Conservation (phyloP, 2,113 vertebrate species). For the Calidris pugnax region DNA sequence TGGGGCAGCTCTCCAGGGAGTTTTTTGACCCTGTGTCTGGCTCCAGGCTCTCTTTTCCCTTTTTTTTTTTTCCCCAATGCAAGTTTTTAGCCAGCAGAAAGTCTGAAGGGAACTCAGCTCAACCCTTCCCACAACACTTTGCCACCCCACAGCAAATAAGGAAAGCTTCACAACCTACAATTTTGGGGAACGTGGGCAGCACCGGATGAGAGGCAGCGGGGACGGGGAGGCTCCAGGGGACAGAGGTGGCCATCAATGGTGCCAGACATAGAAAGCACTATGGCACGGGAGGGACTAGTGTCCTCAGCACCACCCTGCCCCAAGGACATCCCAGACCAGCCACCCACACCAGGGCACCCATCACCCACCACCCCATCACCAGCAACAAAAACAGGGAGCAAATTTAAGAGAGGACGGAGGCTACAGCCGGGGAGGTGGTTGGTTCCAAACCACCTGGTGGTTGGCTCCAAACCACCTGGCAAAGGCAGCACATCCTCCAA, state of each 20-base stretch:
- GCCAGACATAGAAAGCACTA: neutral
- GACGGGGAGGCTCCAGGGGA: neutral
- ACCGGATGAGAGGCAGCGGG: neutral
- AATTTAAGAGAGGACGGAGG: neutral
- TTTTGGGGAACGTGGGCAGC: neutral
- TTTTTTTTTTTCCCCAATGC: neutral
- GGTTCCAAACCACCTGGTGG: neutral
- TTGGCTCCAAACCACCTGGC: neutral
- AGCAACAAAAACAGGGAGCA: neutral
- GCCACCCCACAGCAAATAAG: neutral
- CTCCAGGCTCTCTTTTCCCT: neutral
- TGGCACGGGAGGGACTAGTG: accelerated
- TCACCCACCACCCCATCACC: neutral
- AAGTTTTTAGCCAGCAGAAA: neutral
- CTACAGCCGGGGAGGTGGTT: accelerated
- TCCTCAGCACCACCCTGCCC: neutral
- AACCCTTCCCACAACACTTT: neutral
- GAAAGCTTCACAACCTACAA: neutral
- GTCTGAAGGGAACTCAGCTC: neutral
- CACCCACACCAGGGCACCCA: neutral
- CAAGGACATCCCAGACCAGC: neutral
- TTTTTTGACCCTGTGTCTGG: neutral
- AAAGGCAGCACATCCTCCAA: neutral
- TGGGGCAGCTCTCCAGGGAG: neutral
- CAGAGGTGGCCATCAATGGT: neutral